phyloP scores from a whole-genome alignment of 2,113 vertebrate species.

The Isurus oxyrinchus region DNA sequence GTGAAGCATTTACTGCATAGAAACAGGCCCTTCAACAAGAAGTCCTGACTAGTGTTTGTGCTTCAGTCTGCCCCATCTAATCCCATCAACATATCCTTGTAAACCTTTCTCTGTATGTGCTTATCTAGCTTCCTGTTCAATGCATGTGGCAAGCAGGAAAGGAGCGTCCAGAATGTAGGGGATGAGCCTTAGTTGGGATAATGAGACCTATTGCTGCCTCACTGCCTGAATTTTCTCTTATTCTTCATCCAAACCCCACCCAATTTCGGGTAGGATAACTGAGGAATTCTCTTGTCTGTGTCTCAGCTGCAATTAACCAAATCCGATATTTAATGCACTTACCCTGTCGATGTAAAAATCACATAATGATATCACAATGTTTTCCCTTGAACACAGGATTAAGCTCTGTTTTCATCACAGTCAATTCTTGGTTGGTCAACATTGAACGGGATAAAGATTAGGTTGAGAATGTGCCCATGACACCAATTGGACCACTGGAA shows the following conservation, averaged over 20 bases:
- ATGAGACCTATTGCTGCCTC: not conserved
- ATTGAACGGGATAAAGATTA: not conserved
- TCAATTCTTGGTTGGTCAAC: not conserved
- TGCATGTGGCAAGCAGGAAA: not conserved
- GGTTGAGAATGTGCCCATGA: not conserved
- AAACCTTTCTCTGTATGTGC: not conserved
- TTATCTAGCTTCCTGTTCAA: not conserved
- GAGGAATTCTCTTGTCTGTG: not conserved
- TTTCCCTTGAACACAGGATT: not conserved
- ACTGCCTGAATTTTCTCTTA: not conserved
- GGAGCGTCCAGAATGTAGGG: not conserved
- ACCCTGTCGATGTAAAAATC: not conserved
- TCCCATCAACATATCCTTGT: not conserved
- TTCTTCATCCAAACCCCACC: not conserved
- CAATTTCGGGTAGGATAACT: not conserved
- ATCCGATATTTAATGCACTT: not conserved
- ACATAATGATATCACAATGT: not conserved
- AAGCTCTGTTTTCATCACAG: not conserved
- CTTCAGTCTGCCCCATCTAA: not conserved
- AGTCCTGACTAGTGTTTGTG: too few species aligned
- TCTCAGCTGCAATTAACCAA: not conserved
- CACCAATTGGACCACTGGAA: not conserved
- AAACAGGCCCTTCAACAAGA: too few species aligned
- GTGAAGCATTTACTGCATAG: too few species aligned
- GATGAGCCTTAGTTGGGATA: not conserved